Percentiles rank a stretch among this genome's conserved stretches.
Evolutionary conservation across 2,113 vertebrate species (phyloP).

Genomic region (Gymnocephalus cernua): DNA sequence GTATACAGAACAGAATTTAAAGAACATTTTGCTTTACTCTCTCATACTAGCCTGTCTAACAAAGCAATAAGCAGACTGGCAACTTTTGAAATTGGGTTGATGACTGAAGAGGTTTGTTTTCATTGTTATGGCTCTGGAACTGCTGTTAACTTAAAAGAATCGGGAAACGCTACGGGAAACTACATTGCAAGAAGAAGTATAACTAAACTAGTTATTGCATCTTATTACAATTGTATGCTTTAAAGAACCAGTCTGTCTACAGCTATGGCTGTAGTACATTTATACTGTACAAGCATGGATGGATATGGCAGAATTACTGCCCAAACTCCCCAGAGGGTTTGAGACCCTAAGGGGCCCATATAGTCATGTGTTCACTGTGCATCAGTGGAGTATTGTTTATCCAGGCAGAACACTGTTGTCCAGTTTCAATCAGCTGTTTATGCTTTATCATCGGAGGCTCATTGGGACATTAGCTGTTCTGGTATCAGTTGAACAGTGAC

Average conservation of each 20-base stretch:
- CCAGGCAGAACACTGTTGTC: constrained; percentile 14
- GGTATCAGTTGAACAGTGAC: constrained; percentile 5
- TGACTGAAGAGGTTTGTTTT: neutral
- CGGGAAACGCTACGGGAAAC: neutral
- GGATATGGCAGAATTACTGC: neutral
- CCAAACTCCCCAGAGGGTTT: neutral
- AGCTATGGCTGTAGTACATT: neutral
- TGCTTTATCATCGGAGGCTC: constrained; percentile 6
- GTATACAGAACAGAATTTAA: neutral
- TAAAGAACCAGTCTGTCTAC: neutral
- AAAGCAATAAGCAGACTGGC: neutral
- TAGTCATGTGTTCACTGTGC: neutral
- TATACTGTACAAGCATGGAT: neutral
- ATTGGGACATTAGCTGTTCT: constrained; percentile 7
- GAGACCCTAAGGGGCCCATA: neutral
- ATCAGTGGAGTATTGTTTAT: neutral
- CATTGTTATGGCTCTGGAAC: neutral
- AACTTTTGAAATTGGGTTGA: neutral
- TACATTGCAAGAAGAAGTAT: neutral
- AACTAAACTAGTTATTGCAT: constrained; percentile 3
- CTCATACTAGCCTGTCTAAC: neutral
- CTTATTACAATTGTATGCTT: neutral
- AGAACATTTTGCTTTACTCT: neutral
- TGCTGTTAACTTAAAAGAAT: neutral
- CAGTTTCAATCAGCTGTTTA: constrained; percentile 14